phyloP scores from a whole-genome alignment of 2,113 vertebrate species.

The Empidonax traillii region DNA sequence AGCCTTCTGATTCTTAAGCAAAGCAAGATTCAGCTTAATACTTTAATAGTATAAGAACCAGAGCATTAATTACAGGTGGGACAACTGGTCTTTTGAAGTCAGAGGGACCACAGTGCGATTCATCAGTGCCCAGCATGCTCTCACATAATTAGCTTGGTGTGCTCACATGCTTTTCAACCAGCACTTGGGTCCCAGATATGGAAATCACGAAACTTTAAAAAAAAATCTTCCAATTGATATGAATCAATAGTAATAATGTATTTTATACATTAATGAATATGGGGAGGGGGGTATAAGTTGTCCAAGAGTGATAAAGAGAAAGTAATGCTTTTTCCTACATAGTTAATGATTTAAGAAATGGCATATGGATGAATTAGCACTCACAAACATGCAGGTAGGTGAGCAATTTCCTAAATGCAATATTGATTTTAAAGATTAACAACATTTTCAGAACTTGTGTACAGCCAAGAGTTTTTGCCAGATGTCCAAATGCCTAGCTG shows the following conservation, averaged over 20 bases:
- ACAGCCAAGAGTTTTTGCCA: not conserved
- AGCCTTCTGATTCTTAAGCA: not conserved
- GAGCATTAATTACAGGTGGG: not conserved
- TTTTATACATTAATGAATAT: not conserved
- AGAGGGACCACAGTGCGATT: not conserved
- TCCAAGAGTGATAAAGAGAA: not conserved
- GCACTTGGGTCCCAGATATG: not conserved
- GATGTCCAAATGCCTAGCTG: slow-evolving; percentile 24
- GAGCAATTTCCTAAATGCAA: slow-evolving; percentile 29
- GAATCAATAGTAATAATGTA: not conserved
- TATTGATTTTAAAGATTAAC: slow-evolving; percentile 69
- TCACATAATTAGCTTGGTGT: not conserved
- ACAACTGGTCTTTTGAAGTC: not conserved
- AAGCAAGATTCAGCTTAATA: not conserved
- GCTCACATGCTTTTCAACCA: not conserved
- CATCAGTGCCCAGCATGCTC: not conserved
- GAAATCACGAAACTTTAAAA: not conserved
- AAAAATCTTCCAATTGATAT: not conserved
- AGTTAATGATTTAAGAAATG: slow-evolving; percentile 10
- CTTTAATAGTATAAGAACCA: not conserved
- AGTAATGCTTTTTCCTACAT: not conserved
- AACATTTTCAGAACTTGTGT: slow-evolving; percentile 32
- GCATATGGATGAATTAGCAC: not conserved
- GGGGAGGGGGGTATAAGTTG: not conserved
- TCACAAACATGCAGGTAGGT: slow-evolving; percentile 1